A percentile compares a stretch with the other conserved stretches of the same genome.
These are phyloP conservation scores for Phalacrocorax aristotelis DNA, from an alignment of 2,113 vertebrate species.

Conservation along the genomic window DNA sequence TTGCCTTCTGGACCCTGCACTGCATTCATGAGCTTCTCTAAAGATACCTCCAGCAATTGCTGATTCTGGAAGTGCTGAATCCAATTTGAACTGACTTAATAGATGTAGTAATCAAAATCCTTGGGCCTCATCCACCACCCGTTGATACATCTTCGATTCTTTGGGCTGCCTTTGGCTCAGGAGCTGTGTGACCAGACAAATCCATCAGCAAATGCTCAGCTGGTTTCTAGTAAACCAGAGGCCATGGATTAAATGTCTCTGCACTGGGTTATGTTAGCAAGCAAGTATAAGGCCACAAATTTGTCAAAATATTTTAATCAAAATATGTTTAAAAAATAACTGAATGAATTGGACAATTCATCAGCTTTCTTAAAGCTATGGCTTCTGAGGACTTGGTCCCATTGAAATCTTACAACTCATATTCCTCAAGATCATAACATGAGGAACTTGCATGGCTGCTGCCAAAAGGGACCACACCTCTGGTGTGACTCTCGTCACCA, in stretches of 20 bases:
- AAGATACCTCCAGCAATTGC: neutral
- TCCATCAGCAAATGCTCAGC: neutral
- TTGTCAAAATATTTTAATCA: neutral
- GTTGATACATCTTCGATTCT: neutral
- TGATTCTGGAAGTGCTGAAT: neutral
- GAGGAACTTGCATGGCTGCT: neutral
- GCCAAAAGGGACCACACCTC: neutral
- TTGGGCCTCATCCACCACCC: neutral
- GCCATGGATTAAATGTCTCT: neutral
- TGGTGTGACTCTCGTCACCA: rapidly evolving
- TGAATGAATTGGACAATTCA: neutral
- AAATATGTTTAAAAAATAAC: neutral
- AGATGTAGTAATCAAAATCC: neutral
- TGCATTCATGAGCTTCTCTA: neutral
- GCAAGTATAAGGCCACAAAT: neutral
- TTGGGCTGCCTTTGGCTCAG: neutral
- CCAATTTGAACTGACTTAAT: neutral
- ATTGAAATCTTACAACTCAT: neutral
- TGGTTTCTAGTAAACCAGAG: neutral
- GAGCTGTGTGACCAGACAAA: neutral
- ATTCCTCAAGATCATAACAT: rapidly evolving
- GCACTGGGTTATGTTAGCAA: neutral
- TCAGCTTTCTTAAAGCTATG: neutral
- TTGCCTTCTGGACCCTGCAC: neutral
- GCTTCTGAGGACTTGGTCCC: neutral